Evolutionary conservation across 2,797 vertebrate species (phyloP).

Genomic region (Sitta carolinensis): DNA sequence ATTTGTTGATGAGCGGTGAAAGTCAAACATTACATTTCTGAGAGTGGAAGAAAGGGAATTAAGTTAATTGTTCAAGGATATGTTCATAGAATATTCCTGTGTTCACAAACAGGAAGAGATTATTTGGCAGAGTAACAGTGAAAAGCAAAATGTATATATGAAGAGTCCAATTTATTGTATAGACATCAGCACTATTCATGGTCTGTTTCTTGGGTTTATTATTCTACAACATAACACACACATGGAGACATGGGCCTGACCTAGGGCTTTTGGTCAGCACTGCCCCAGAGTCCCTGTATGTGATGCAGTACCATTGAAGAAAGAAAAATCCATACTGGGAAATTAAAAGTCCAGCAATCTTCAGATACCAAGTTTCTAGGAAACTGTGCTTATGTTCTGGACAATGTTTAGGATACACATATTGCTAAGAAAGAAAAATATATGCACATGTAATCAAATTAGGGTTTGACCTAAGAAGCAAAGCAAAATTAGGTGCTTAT

Average conservation of each 20-base stretch:
- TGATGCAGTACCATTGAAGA: accelerated
- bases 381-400: neutral
- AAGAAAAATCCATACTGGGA: neutral
- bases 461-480: neutral
- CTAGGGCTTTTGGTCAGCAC: neutral
- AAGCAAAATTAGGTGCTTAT: neutral
- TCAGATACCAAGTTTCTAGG: neutral
- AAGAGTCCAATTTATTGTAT: neutral
- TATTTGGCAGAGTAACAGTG: neutral
- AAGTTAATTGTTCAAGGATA: neutral
- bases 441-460: neutral
- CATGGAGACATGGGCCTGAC: neutral
- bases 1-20: neutral
- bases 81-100: neutral
- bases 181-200: neutral
- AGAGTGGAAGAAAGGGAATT: neutral
- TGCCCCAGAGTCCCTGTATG: neutral
- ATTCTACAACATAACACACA: neutral
- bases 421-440: neutral
- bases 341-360: neutral
- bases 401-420: neutral
- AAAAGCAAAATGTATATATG: neutral
- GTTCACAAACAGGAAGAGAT: neutral
- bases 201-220: neutral
- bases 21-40: neutral